Percentiles rank a stretch among this genome's conserved stretches.
These are phyloP conservation scores for Cyclophora albipunctata DNA, from an alignment of 2,888 invertebrate species.

Conservation along the genomic window DNA sequence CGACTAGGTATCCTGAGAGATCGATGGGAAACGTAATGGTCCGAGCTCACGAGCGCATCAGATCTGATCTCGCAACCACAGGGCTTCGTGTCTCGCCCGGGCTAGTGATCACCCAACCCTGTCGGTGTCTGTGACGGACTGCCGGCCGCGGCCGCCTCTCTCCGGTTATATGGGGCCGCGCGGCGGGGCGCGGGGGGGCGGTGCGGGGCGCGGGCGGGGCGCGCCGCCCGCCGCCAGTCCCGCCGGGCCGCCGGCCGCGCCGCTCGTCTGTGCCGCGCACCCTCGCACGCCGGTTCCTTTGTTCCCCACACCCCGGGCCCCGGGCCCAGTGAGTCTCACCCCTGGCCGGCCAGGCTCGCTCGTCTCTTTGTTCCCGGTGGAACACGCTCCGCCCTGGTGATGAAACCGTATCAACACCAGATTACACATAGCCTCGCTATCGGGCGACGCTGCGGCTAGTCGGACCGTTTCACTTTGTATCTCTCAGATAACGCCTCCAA, in stretches of 20 bases:
- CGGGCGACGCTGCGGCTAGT: conserved; percentile 22
- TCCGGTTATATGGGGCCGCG: conserved; percentile 66
- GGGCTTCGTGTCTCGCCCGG: conserved; percentile 69
- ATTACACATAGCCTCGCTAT: conserved; percentile 18
- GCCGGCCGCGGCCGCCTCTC: conserved; percentile 51
- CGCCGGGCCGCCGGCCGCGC: conserved; percentile 33
- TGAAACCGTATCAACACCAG: conserved; percentile 16
- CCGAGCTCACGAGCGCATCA: conserved; percentile 67
- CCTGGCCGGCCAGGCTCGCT: too few relatives aligned
- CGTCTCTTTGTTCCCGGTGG: too few relatives aligned
- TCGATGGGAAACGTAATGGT: conserved; percentile 62
- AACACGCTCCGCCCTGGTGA: background rate
- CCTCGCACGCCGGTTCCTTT: conserved; percentile 59
- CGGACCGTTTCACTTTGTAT: conserved; percentile 11
- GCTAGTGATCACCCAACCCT: conserved; percentile 69
- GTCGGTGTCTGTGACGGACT: conserved; percentile 71
- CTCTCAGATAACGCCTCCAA: conserved; percentile 13
- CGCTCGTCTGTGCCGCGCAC: conserved; percentile 46
- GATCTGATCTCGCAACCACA: conserved; percentile 74
- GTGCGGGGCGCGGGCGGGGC: conserved; percentile 45
- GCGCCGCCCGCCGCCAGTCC: conserved; percentile 65
- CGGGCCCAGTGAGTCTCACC: background rate
- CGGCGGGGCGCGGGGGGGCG: conserved; percentile 54
- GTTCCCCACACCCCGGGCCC: conserved; percentile 33
- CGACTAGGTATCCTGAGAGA: conserved; percentile 65